Evolutionary conservation across 2,888 invertebrate species (phyloP).

Genomic region (Antheraea yamamai): DNA sequence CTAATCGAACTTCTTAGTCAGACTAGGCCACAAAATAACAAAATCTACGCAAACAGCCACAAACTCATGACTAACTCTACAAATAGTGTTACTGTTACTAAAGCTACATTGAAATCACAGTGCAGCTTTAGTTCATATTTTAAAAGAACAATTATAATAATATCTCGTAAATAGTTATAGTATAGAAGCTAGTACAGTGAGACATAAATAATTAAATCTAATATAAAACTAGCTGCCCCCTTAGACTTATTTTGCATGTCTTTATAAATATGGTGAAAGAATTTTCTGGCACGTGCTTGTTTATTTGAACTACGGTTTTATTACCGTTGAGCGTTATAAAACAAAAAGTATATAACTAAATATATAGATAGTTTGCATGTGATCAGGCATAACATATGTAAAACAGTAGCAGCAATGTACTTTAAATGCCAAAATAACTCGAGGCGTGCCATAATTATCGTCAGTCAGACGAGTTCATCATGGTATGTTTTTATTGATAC

Average conservation of each 20-base stretch:
- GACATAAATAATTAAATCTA: too few species aligned
- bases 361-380: not conserved
- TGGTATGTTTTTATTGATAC: constrained; percentile 20
- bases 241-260: too few species aligned
- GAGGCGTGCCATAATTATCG: constrained; percentile 26
- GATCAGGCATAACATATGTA: not conserved
- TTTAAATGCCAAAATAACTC: constrained; percentile 28
- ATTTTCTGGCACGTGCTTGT: not conserved
- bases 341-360: constrained; percentile 18
- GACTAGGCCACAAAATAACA: not conserved
- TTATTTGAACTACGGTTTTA: not conserved
- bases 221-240: too few species aligned
- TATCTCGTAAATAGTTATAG: too few species aligned
- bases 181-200: too few species aligned
- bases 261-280: not conserved
- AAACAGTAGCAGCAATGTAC: not conserved
- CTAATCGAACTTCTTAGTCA: constrained; percentile 5
- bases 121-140: not conserved
- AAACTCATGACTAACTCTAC: constrained; percentile 6
- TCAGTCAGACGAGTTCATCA: constrained; percentile 21
- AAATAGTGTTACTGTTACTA: not conserved
- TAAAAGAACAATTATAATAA: too few species aligned
- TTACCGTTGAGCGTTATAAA: not conserved
- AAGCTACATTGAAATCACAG: not conserved
- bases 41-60: not conserved